A percentile compares a stretch with the other conserved stretches of the same genome.
Evolutionary conservation across 2,888 invertebrate genomes (phyloP).

Genomic region (Orthosia gracilis): DNA sequence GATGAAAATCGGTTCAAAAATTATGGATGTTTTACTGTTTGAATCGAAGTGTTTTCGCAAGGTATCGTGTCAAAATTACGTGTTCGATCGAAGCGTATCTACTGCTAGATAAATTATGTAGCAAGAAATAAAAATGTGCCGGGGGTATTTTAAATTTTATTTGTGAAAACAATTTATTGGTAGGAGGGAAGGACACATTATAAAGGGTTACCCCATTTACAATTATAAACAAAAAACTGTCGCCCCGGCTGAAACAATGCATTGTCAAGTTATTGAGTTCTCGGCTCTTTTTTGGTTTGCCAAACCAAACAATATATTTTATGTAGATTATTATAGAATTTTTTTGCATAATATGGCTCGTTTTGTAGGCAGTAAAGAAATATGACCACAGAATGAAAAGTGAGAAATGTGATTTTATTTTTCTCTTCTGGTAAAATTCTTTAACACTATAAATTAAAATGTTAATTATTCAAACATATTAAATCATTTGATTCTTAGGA

Average conservation of each 20-base stretch:
- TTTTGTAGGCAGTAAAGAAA: conserved; percentile 2
- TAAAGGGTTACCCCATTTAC: conserved; percentile 9
- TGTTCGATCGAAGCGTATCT: too few species aligned
- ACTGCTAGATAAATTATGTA: too few species aligned
- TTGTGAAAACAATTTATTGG: conserved; percentile 25
- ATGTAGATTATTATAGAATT: conserved; percentile 9
- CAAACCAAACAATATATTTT: conserved; percentile 18
- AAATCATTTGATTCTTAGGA: background rate
- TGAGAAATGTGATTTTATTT: background rate
- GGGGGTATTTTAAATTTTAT: too few species aligned
- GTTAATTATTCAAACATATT: background rate
- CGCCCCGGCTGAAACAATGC: conserved; percentile 48
- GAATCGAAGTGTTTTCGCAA: too few species aligned
- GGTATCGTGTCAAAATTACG: too few species aligned
- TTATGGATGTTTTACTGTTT: too few species aligned
- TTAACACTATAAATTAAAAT: background rate
- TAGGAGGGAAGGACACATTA: conserved; percentile 3
- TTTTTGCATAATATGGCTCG: conserved; percentile 29
- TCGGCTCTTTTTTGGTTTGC: conserved; percentile 29
- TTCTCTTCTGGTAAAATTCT: background rate
- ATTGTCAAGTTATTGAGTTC: conserved; percentile 25
- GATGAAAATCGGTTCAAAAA: too few species aligned
- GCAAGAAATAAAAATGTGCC: too few species aligned
- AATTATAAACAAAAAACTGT: conserved; percentile 38
- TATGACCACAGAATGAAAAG: background rate